A percentile compares a stretch with the other conserved stretches of the same genome.
These are phyloP conservation scores for Hydrozoanthus gracilis DNA, from an alignment of 92 coral and sea anemone species.

Conservation along the genomic window DNA sequence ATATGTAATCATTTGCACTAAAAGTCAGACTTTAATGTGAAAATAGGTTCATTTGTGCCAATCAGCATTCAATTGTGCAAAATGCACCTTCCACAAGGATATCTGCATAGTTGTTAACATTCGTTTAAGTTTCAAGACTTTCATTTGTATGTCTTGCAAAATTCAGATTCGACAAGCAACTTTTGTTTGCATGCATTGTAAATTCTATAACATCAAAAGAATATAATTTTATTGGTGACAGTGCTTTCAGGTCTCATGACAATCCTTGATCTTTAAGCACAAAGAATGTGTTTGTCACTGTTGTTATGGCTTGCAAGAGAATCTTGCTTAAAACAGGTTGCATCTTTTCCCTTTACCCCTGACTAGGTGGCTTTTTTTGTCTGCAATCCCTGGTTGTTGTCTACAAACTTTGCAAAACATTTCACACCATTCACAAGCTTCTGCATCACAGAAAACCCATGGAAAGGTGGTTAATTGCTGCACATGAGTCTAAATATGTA, in stretches of 20 bases:
- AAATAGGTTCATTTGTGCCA: too few relatives aligned
- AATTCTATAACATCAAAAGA: neutral
- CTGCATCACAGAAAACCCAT: neutral
- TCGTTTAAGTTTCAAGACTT: too few relatives aligned
- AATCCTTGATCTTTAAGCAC: neutral
- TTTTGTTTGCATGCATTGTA: neutral
- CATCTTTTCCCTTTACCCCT: conserved; percentile 1
- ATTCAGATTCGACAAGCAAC: neutral
- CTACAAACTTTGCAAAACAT: conserved; percentile 25
- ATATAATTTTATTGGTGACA: conserved; percentile 14
- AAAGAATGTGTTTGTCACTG: neutral
- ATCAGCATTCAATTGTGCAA: too few relatives aligned
- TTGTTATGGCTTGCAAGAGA: conserved; percentile 20
- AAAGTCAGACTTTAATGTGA: too few relatives aligned
- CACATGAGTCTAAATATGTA: too few relatives aligned
- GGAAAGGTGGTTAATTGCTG: neutral
- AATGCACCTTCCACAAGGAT: too few relatives aligned
- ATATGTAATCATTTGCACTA: too few relatives aligned
- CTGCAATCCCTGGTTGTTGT: conserved; percentile 11
- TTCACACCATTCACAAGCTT: conserved; percentile 3
- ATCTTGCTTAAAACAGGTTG: neutral
- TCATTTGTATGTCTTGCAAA: too few relatives aligned
- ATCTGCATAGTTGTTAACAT: too few relatives aligned
- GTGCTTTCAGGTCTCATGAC: conserved; percentile 1
- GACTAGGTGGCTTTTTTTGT: conserved; percentile 3